Conservation (phyloP, 1,140 invertebrate genomes). For the Drosophila murphyi region DNA sequence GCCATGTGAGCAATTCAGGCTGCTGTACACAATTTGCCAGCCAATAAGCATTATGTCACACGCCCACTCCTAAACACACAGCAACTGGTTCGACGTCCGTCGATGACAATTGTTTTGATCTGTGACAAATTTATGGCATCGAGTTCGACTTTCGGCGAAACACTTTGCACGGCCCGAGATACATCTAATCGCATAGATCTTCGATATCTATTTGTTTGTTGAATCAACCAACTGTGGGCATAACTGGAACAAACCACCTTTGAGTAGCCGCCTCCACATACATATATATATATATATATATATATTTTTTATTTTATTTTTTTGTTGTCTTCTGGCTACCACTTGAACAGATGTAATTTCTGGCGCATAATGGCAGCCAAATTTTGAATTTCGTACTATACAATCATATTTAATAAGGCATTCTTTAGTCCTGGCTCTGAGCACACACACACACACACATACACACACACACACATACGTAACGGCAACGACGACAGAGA, state of each 20-base stretch:
- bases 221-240: conserved; percentile 59
- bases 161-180: conserved; percentile 18
- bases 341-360: conserved; percentile 77
- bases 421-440: conserved; percentile 19
- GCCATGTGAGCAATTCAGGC: conserved; percentile 18
- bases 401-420: conserved; percentile 81
- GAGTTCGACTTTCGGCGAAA: conserved; percentile 45
- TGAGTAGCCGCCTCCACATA: conserved; percentile 30
- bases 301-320: too few species aligned
- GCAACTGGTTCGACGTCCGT: conserved; percentile 13
- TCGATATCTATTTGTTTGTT: conserved; percentile 55
- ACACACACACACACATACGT: background rate
- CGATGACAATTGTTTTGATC: conserved; percentile 74
- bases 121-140: conserved; percentile 57
- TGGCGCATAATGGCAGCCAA: conserved; percentile 57
- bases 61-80: conserved; percentile 41
- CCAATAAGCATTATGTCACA: conserved; percentile 67
- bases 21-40: conserved; percentile 61
- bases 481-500: too few species aligned
- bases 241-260: conserved; percentile 50
- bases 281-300: too few species aligned
- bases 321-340: conserved; percentile 30
- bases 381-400: conserved; percentile 65
- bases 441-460: conserved; percentile 24
- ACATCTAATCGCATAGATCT: conserved; percentile 63